phyloP scores from a whole-genome alignment of 1,140 invertebrate genomes.

The Battus philenor region DNA sequence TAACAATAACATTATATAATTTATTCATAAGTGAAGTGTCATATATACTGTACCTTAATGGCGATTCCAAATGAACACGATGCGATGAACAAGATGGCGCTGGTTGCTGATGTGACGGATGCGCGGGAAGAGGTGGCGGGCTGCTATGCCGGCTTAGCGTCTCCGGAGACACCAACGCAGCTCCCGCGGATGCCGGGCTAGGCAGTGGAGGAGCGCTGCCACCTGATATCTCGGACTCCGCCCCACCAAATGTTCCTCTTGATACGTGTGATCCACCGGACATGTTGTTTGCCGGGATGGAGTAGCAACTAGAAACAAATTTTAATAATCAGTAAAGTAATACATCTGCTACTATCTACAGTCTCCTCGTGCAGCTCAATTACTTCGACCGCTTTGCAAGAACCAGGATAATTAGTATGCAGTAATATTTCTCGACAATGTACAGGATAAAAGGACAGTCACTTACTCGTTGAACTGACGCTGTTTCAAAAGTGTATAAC shows the following conservation, averaged over 20 bases:
- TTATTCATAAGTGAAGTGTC: constrained; percentile 3
- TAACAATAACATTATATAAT: neutral
- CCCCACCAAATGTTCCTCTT: constrained; percentile 60
- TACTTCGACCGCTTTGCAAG: too few species aligned
- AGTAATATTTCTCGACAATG: too few species aligned
- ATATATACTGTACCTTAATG: constrained; percentile 68
- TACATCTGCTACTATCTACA: too few species aligned
- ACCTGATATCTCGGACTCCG: constrained; percentile 51
- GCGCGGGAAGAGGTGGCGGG: constrained; percentile 60
- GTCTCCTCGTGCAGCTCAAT: too few species aligned
- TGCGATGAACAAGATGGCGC: constrained; percentile 71
- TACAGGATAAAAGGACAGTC: too few species aligned
- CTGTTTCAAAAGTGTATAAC: too few species aligned
- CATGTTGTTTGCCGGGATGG: constrained; percentile 78
- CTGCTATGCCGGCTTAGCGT: constrained; percentile 75
- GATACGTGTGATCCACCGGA: constrained; percentile 76
- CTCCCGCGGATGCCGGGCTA: constrained; percentile 82
- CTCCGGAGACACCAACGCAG: constrained; percentile 85
- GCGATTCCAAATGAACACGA: constrained; percentile 67
- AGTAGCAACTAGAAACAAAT: constrained; percentile 75
- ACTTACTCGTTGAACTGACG: too few species aligned
- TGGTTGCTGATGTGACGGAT: constrained; percentile 57
- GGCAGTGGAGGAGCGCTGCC: constrained; percentile 74
- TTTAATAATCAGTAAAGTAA: too few species aligned
- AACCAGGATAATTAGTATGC: too few species aligned